A percentile compares a stretch with the other conserved stretches of the same genome.
phyloP scores from a whole-genome alignment of 2,113 vertebrate genomes.

The Zosterops lateralis region DNA sequence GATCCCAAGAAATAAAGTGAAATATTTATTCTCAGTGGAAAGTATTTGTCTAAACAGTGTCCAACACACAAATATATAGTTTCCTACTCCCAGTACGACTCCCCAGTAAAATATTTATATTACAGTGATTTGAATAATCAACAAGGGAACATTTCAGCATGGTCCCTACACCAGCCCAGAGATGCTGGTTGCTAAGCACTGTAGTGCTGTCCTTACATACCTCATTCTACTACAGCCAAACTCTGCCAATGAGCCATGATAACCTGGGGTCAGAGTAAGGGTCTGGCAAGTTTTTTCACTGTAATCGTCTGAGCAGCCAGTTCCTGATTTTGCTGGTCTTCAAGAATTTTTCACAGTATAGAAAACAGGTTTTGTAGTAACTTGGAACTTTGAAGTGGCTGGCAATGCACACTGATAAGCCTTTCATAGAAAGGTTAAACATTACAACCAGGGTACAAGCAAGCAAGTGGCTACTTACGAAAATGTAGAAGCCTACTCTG shows the following conservation, averaged over 20 bases:
- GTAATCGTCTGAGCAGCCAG: background rate
- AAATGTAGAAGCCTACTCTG: background rate
- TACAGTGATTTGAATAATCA: background rate
- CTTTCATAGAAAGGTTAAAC: background rate
- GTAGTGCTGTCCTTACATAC: background rate
- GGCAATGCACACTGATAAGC: background rate
- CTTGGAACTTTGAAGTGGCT: background rate
- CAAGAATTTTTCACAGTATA: background rate
- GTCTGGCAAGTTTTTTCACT: background rate
- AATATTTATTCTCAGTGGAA: slow-evolving; percentile 42
- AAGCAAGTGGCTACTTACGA: background rate
- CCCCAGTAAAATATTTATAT: slow-evolving; percentile 19
- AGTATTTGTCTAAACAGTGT: slow-evolving; percentile 17
- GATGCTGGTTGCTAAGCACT: background rate
- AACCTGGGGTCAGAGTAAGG: background rate
- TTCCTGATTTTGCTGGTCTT: background rate
- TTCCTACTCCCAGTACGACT: background rate
- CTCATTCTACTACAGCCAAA: background rate
- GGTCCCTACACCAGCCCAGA: background rate
- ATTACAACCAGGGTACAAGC: background rate
- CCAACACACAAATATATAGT: slow-evolving; percentile 8
- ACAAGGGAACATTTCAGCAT: background rate
- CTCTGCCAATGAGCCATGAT: background rate
- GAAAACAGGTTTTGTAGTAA: background rate
- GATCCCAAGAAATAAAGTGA: slow-evolving; percentile 11